These are phyloP conservation scores for Calcarius ornatus DNA, from an alignment of 2,113 vertebrate species.

Conservation along the genomic window DNA sequence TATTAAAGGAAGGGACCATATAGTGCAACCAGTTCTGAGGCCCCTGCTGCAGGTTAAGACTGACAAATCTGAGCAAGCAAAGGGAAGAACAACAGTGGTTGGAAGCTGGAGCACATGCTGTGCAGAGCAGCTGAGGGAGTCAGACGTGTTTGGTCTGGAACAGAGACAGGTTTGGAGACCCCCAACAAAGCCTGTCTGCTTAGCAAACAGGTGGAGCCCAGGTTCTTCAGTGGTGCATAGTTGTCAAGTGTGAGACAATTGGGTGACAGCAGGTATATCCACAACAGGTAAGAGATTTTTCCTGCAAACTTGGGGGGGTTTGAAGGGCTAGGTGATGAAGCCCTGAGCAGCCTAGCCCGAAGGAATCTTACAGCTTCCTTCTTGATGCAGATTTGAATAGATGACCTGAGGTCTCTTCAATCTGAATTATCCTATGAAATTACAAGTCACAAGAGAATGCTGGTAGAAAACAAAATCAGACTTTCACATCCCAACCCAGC, in stretches of 20 bases:
- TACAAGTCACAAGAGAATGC: not conserved
- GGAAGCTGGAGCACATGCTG: not conserved
- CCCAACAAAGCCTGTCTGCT: not conserved
- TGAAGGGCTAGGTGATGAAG: not conserved
- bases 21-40: not conserved
- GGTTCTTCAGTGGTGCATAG: not conserved
- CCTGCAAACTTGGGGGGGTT: not conserved
- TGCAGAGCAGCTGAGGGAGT: not conserved
- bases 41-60: not conserved
- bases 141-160: not conserved
- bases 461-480: not conserved
- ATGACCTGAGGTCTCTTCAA: not conserved
- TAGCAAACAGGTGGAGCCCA: not conserved
- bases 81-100: not conserved
- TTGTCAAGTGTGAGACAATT: accelerated
- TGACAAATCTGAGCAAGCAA: not conserved
- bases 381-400: not conserved
- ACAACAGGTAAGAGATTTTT: not conserved
- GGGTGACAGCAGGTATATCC: not conserved
- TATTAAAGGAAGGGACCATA: not conserved
- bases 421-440: not conserved
- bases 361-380: not conserved
- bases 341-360: not conserved
- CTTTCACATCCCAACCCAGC: not conserved
- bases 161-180: not conserved